Base-by-base conservation (phyloP, 2,888 invertebrate species). In the Periphyllus acericola region DNA sequence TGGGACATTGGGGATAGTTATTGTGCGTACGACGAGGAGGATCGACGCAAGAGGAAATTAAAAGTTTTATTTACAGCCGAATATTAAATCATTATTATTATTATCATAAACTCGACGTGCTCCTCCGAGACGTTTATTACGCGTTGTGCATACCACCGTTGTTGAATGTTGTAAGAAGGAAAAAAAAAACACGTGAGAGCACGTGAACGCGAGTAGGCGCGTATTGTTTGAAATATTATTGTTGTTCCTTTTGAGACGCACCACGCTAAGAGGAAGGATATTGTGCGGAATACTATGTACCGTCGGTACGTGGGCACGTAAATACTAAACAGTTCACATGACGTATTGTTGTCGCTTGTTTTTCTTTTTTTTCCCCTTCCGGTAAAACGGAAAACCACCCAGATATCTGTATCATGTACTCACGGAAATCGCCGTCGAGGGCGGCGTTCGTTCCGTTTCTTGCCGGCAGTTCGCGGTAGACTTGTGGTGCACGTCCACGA, bases 401-500 rank as follows among this genome's bases (percentile, higher is more conserved):
- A 36, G 6, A n/a, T 6, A 5, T 36, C 36, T 36, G 36, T 36
- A 36, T n/a, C 6, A 66, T 66, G 14, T 68, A 68, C 68, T 68
- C 29, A 68, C 68, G 68, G 68, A 21, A 55, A 55, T 55, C 55
- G 21, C 55, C 19, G 55, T 17, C 21, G 55, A 0, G n/a, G 66
- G 66, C 1, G 21, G 2, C 19, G 60, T 14, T 6, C 60, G 60
- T 21, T 14, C 21, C 6, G 21, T 21, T 25, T 4, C 3, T n/a
- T 66, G 8, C 66, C 11, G 46, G 9, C 9, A 5, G 9, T 19
- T 55, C 21, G 55, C 9, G 55, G 55, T 55, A 19, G 55, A 55
- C 55, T 21, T n/a, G 29, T 68, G 68, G 29, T 68, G 68, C 68
- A 68, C 68, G 68, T 68, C 68, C 68, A 68, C 68, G 68, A 68